Base-by-base conservation (phyloP, 2,797 vertebrate genomes). In the Orientallactaga sibirica region DNA sequence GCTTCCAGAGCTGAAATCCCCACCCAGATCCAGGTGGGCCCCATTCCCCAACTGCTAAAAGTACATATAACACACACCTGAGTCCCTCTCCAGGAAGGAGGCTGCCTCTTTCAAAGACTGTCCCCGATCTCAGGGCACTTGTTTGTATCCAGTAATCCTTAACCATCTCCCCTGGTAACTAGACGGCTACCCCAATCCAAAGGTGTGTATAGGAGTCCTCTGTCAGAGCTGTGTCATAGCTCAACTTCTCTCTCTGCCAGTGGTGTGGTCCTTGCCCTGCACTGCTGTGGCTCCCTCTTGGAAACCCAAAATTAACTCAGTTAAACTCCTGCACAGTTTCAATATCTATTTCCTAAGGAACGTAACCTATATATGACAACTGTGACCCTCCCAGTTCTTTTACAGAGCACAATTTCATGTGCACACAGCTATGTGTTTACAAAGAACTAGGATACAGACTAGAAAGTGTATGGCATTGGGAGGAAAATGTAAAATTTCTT, bases 321-420 rank as follows among this genome's bases (percentile, higher is more conserved):
- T 29, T 67, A 86, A 80, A 33, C 0, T 79, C 83, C 41, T 41
- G 37, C 27, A 37, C 3, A 84, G 16, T 43, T 29, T 75, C 48
- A 29, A 33, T 64, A 33, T 33, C 15, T 10, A 5, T 75, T 82
- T 93, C 58, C n/a, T 75, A 61, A 48, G 68, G 58, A 90, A 68
- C 7, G 12, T 67, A 86, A 73, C 12, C 3, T 9, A 73, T 7
- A 25, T 37, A 73, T 41, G 84, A 81, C 15, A 90, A 73, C 14
- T 7, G 29, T 24, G 58, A 58, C 4, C 5, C 37, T 25, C 24
- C n/a, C 29, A 79, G 71, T 66, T 91, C 22, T 80, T 92, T 41
- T 61, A 58, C 67, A 80, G 18, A 87, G 70, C 16, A 70, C 20
- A 85, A 68, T 68, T 95, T 24, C 70, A 12, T 55, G 73, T 27